phyloP scores from a whole-genome alignment of 1,140 invertebrate genomes.

The Sarcophaga peregrina region DNA sequence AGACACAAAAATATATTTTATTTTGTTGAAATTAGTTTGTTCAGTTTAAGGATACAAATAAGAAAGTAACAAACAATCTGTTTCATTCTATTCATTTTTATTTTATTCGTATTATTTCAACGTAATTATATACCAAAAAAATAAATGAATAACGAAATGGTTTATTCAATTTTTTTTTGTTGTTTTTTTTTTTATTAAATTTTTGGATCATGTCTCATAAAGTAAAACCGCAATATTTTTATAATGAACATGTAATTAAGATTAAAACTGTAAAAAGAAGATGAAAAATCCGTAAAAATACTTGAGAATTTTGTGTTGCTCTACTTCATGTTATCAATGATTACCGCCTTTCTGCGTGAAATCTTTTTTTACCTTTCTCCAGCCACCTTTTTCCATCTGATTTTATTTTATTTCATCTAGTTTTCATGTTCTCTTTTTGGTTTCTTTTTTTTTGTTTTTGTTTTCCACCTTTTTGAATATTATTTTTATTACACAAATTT shows the following conservation, averaged over 20 bases:
- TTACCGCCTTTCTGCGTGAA: constrained; percentile 26
- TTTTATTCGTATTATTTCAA: neutral
- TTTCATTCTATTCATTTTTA: neutral
- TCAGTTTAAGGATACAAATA: neutral
- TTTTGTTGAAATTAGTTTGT: constrained; percentile 6
- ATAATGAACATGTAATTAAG: constrained; percentile 41
- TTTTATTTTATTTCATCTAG: neutral
- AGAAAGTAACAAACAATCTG: constrained; percentile 17
- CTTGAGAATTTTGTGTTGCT: constrained; percentile 22
- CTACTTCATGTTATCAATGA: constrained; percentile 35
- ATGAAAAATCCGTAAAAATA: constrained; percentile 2
- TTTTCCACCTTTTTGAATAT: neutral
- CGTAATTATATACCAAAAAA: too few species aligned
- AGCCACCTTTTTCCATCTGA: too few species aligned
- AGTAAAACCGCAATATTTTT: constrained; percentile 30
- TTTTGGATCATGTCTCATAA: constrained; percentile 19
- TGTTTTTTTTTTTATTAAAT: too few species aligned
- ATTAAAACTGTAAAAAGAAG: neutral
- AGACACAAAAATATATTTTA: too few species aligned
- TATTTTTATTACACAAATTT: neutral
- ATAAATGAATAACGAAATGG: too few species aligned
- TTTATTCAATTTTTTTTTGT: constrained; percentile 14
- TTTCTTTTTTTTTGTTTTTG: neutral
- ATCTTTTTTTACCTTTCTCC: neutral
- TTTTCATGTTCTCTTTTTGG: neutral